Evolutionary conservation across 1,140 invertebrate genomes (phyloP), one percentile per base, ranked within the genome.

Genomic region (Solenopsis fugax): DNA sequence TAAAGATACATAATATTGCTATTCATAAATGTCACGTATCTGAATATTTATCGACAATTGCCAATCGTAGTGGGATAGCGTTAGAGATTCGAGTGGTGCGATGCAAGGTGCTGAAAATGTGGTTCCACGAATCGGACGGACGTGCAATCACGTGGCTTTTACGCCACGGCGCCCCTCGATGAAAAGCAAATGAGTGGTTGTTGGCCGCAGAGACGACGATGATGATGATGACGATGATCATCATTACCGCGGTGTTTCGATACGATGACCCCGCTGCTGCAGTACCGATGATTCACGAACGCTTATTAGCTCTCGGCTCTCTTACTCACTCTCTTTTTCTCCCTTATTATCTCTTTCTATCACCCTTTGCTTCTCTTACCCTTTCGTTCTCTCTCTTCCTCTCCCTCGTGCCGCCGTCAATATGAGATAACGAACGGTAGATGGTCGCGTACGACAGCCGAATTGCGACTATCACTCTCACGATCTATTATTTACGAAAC

Each of bases 61-160:
- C 0, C 24, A 78, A 52, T 65, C 41, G 29, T 21, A n/a, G 50
- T 24, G 16, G 9, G 2, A 18, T 13, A 24, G 29, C 34, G 21
- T 41, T 6, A n/a, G n/a, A 71, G 62, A 69, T 50, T 73, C 29
- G 56, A 71, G 54, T 73, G 45, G 24, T 5, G 41, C 54, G 54
- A 2, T 56, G 12, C 71, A 73, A 84, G 54, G 29, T 37, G 56
- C 45, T 29, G 52, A 84, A 84, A 84, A 48, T 73, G 67, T 16
- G 65, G 62, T 62, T 89, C 87, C 34, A 50, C 87, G 87, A 90
- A 90, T 90, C 89, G 86, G 62, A 41, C 48, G 60, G 64, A 52
- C 41, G 41, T 84, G 89, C 89, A 90, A 90, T 90, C 89, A 90
- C 89, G 88, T 50, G 86, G 89, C 75, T 90, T 90, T 90, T 80